Conservation (phyloP, 2,888 invertebrate genomes). For the Clitarchus hookeri region DNA sequence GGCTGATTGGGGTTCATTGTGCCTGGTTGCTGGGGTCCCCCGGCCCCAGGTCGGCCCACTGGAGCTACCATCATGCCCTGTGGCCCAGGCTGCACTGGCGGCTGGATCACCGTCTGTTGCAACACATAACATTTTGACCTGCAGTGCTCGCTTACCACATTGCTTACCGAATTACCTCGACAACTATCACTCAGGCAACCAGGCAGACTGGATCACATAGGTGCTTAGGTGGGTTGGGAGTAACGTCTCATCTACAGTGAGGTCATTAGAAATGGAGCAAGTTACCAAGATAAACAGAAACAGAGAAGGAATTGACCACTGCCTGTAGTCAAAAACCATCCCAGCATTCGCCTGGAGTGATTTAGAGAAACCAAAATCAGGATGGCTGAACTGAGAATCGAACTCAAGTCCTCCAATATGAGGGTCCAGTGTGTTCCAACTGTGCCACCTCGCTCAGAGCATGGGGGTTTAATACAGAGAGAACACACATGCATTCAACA, state of each 20-base stretch:
- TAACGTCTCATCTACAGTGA: not conserved
- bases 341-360: too few species aligned
- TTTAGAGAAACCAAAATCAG: too few species aligned
- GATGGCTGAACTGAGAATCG: too few species aligned
- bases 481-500: too few species aligned
- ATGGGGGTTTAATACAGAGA: too few species aligned
- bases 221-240: not conserved
- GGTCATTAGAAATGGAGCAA: not conserved
- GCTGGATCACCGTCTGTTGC: slow-evolving; percentile 44
- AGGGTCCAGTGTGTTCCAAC: too few species aligned
- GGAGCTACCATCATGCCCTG: slow-evolving; percentile 59
- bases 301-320: too few species aligned
- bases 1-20: slow-evolving; percentile 59
- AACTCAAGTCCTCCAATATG: too few species aligned
- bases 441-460: too few species aligned
- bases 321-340: too few species aligned
- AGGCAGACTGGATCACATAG: not conserved
- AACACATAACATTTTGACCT: not conserved
- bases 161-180: slow-evolving; percentile 35
- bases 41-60: slow-evolving; percentile 56
- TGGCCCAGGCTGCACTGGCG: slow-evolving; percentile 51
- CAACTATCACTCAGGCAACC: not conserved
- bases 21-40: slow-evolving; percentile 50
- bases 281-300: not conserved
- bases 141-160: not conserved